These are phyloP conservation scores for Druon quercuslanigerum DNA, from an alignment of 1,140 invertebrate species.

Conservation along the genomic window DNA sequence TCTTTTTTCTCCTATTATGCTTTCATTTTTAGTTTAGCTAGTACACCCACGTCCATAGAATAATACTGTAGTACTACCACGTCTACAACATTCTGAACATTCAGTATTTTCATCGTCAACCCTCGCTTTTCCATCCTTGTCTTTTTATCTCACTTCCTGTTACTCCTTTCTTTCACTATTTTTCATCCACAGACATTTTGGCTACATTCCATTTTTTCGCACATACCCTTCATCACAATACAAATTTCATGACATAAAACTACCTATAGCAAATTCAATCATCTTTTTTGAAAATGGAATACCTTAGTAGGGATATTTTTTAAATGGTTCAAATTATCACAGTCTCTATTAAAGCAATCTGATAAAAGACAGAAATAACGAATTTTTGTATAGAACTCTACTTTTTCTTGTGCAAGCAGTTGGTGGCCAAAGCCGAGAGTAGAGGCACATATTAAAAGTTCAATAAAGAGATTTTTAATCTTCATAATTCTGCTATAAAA, in stretches of 20 bases:
- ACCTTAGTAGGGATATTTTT: background rate
- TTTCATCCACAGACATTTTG: slow-evolving; percentile 3
- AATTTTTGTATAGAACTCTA: too few species aligned
- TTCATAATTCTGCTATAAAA: slow-evolving; percentile 1
- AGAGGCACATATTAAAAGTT: background rate
- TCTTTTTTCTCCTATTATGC: background rate
- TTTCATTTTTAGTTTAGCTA: slow-evolving; percentile 15
- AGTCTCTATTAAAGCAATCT: too few species aligned
- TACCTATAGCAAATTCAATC: slow-evolving; percentile 1
- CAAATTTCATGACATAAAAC: background rate
- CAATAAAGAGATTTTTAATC: slow-evolving; percentile 10
- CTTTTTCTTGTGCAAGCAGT: too few species aligned
- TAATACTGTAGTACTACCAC: background rate
- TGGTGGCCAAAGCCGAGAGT: background rate
- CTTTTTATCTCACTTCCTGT: background rate
- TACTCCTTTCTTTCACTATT: background rate
- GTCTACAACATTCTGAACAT: background rate
- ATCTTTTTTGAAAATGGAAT: background rate
- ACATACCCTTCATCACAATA: background rate
- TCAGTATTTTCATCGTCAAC: slow-evolving; percentile 15
- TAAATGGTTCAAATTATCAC: too few species aligned
- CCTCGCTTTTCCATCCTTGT: background rate
- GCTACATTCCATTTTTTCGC: background rate
- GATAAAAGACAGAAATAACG: too few species aligned
- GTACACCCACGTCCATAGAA: background rate